These are phyloP conservation scores for Nycticryphes semicollaris DNA, from an alignment of 2,113 vertebrate genomes.

Conservation along the genomic window DNA sequence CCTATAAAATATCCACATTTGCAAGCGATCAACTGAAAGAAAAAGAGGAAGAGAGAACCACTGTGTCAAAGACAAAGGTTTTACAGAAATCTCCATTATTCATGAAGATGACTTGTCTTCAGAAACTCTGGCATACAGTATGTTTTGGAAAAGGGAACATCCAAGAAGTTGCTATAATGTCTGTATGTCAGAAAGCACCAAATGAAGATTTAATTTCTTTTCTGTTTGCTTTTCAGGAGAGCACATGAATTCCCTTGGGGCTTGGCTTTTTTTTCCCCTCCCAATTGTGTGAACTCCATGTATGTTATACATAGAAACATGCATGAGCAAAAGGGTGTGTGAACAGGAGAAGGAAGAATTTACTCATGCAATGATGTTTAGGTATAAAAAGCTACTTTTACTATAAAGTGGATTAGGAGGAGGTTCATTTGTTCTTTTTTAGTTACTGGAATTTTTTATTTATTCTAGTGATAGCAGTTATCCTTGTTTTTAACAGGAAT, in stretches of 20 bases:
- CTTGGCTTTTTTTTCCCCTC: accelerated
- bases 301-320: not conserved
- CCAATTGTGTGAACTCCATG: not conserved
- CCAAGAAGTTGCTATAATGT: not conserved
- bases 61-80: not conserved
- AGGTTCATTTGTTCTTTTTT: accelerated
- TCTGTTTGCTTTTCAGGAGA: not conserved
- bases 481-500: not conserved
- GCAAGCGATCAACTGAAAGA: not conserved
- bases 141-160: not conserved
- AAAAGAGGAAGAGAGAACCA: not conserved
- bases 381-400: not conserved
- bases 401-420: not conserved
- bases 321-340: not conserved
- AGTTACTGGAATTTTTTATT: not conserved
- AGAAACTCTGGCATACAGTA: not conserved
- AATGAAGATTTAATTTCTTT: not conserved
- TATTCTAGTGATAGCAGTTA: not conserved
- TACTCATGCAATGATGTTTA: not conserved
- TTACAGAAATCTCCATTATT: not conserved
- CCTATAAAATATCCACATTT: not conserved
- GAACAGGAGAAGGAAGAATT: not conserved
- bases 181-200: not conserved
- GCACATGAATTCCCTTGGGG: not conserved
- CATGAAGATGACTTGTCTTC: not conserved